phyloP scores from a whole-genome alignment of 2,113 vertebrate species.

The Hippopotamus amphibius region DNA sequence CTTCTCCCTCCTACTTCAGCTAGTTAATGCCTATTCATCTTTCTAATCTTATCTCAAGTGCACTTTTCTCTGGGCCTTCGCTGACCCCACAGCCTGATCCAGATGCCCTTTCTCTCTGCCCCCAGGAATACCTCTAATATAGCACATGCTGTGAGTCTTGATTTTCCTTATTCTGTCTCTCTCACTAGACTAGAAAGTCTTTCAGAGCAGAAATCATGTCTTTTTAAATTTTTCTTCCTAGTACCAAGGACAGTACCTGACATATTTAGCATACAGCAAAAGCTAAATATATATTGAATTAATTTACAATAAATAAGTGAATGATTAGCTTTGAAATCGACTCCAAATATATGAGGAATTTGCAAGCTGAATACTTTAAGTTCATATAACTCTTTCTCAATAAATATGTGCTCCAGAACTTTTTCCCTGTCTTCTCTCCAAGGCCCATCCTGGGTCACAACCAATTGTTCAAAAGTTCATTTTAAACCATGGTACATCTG shows the following conservation, averaged over 20 bases:
- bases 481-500: not conserved
- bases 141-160: not conserved
- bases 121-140: not conserved
- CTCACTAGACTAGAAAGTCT: not conserved
- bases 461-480: not conserved
- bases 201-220: not conserved
- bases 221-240: not conserved
- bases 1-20: not conserved
- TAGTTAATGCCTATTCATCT: not conserved
- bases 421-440: not conserved
- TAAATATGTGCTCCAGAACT: not conserved
- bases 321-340: not conserved
- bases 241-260: slow-evolving; percentile 42
- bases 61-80: not conserved
- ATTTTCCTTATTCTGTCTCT: not conserved
- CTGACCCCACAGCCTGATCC: not conserved
- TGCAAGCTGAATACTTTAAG: not conserved
- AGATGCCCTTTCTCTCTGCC: not conserved
- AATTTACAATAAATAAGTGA: slow-evolving; percentile 42
- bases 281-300: not conserved
- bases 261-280: not conserved
- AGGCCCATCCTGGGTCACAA: not conserved
- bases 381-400: not conserved
- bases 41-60: slow-evolving; percentile 16
- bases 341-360: slow-evolving; percentile 5